phyloP scores from a whole-genome alignment of 2,888 invertebrate genomes.

The Polyommatus iphigenia region DNA sequence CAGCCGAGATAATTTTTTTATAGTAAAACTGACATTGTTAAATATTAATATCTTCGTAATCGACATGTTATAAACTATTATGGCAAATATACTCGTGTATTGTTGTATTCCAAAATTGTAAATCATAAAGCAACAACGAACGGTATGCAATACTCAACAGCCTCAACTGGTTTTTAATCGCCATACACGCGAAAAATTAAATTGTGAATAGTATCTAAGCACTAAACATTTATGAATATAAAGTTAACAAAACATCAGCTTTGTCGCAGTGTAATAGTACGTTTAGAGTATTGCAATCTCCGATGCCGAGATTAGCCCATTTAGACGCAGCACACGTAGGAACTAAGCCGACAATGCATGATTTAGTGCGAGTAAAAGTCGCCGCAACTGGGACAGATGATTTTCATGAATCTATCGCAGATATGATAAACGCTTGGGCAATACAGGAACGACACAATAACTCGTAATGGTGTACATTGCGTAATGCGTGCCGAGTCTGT shows the following conservation, averaged over 20 bases:
- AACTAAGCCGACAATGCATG: constrained; percentile 20
- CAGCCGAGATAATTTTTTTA: too few relatives aligned
- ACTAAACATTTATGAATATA: not conserved
- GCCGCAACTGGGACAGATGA: constrained; percentile 26
- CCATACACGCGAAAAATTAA: not conserved
- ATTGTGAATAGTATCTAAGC: not conserved
- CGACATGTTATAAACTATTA: too few relatives aligned
- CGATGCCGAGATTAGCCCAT: not conserved
- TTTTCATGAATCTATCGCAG: constrained; percentile 32
- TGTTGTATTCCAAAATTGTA: too few relatives aligned
- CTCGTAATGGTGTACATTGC: constrained; percentile 51
- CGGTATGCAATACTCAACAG: too few relatives aligned
- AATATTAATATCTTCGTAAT: too few relatives aligned
- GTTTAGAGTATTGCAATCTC: constrained; percentile 10
- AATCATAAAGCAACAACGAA: too few relatives aligned
- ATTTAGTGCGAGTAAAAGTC: constrained; percentile 26
- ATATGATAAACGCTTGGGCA: constrained; percentile 40
- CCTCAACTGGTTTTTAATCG: too few relatives aligned
- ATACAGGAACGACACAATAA: constrained; percentile 46
- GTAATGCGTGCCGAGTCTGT: constrained; percentile 60
- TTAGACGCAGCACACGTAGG: constrained; percentile 14
- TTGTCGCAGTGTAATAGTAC: not conserved
- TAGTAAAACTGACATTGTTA: too few relatives aligned
- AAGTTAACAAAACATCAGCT: not conserved
- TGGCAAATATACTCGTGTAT: too few relatives aligned